Evolutionary conservation across 2,797 vertebrate species (phyloP), one percentile per base, ranked within the genome.

Genomic region (Ctenosaura bakeri): DNA sequence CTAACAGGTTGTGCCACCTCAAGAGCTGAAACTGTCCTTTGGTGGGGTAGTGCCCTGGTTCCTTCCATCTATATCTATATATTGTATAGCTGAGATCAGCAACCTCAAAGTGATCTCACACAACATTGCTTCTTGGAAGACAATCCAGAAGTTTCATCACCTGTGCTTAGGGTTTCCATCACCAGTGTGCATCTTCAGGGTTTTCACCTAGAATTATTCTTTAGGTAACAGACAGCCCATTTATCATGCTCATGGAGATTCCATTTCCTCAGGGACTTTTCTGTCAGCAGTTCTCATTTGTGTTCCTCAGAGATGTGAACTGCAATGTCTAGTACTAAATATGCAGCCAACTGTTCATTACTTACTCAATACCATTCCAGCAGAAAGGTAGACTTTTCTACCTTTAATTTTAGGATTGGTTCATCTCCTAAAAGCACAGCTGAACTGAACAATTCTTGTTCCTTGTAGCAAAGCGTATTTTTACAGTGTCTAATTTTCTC

Each of bases 401-500:
- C 77, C 66, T 91, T 82, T 85, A 74, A 92, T 93, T 83, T 94
- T 93, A 88, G 24, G 86, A 88, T 85, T 91, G 13, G 8, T 50
- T 92, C 54, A 4, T 64, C 86, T 82, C 79, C 83, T 62, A 62
- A 46, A 95, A 93, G 35, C 52, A 80, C 87, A 93, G 83, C 93
- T 92, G 56, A 69, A 93, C 88, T 92, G 92, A 95, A 95, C 83
- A 4, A 87, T 35, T 92, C 79, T 93, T 94, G 42, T 0, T 32
- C 74, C 88, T 94, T 91, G 81, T 38, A 91, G 76, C 42, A 94
- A n/a, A n/a, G 77, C 46, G 50, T 78, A 50, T 78, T 78, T 76
- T 91, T 54, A 92, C 94, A 83, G 56, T 95, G 89, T 93, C 86
- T 96, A 96, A 97, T 97, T 94, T 96, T 89, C 90, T 96, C 94